A percentile compares a stretch with the other conserved stretches of the same genome.
These are phyloP conservation scores for Ditula angustiorana DNA, from an alignment of 2,888 invertebrate species.

Conservation along the genomic window DNA sequence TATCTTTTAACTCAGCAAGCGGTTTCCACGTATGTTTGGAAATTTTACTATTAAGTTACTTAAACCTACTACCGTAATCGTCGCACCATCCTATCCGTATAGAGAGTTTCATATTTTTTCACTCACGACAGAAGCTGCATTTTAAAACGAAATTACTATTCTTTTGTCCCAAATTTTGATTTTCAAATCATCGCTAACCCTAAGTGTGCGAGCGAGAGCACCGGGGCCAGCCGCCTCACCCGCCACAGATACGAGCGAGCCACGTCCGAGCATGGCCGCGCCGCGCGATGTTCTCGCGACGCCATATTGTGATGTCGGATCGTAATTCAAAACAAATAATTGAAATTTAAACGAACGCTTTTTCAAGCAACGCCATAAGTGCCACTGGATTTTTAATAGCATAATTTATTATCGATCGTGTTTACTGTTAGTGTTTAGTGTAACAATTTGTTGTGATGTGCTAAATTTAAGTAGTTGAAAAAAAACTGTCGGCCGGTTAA, in stretches of 20 bases:
- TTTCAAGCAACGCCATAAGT: neutral
- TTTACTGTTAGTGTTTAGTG: neutral
- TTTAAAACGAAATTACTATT: no score
- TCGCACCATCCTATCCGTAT: no score
- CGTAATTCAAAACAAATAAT: conserved; percentile 51
- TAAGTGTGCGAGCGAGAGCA: conserved; percentile 78
- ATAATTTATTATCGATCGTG: conserved; percentile 16
- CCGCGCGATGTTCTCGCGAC: conserved; percentile 69
- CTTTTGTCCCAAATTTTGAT: conserved; percentile 9
- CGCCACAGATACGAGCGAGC: conserved; percentile 67
- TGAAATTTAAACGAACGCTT: neutral
- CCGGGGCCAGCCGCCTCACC: conserved; percentile 57
- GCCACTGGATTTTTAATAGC: neutral
- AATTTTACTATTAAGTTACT: no score
- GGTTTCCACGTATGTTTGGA: no score
- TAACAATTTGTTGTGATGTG: conserved; percentile 37
- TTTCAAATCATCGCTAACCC: conserved; percentile 60
- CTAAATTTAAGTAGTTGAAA: conserved; percentile 63
- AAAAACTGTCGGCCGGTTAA: conserved; percentile 56
- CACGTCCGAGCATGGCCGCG: conserved; percentile 70
- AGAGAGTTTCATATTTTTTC: no score
- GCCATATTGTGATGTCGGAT: conserved; percentile 75
- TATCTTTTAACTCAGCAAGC: no score
- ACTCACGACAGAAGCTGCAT: no score
- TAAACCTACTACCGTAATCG: no score